Evolutionary conservation across 2,113 vertebrate genomes (phyloP), one percentile per base, ranked within the genome.

Genomic region (Gopherus evgoodei): DNA sequence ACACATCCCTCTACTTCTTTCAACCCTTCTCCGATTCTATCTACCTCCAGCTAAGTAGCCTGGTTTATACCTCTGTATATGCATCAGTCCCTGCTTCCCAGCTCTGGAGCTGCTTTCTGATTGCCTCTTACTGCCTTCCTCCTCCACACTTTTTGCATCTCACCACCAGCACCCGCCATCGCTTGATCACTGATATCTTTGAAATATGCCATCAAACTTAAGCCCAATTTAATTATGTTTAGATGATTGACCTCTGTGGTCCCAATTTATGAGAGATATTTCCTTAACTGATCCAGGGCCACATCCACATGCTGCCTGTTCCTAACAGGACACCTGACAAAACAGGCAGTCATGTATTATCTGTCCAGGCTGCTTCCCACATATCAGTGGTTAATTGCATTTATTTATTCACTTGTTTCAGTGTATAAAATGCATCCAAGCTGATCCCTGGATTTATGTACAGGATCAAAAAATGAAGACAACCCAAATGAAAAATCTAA

Each of bases 201-300:
- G 91, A 96, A 92, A 89, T 95, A 56, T 14, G 69, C 62, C 93
- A 94, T 87, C 91, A 59, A 97, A 94, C 82, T 96, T 87, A 96
- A 83, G 79, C 78, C 83, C 82, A 94, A 94, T 97, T 97, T 96
- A 96, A 97, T 96, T 97, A 95, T 59, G 81, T 88, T 97, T 90
- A 97, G 90, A 96, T 93, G 75, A 78, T 88, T 96, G 96, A 97
- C 94, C 95, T 97, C 80, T 81, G 52, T 92, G 89, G 93, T 94
- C 93, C 90, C 90, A 96, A 97, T 96, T 97, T 97, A 93, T 96
- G 96, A 90, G 94, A 96, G 90, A 93, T 87, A 89, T 97, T 97
- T 97, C 81, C 86, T 93, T 93, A 92, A 98, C 93, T 96, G 94
- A 97, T 97, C 91, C 47, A 88, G 86, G 88, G 89, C 91, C 93